Percentiles rank a stretch among this genome's conserved stretches.
Evolutionary conservation across 2,113 vertebrate genomes (phyloP).

Genomic region (Hemicordylus capensis): DNA sequence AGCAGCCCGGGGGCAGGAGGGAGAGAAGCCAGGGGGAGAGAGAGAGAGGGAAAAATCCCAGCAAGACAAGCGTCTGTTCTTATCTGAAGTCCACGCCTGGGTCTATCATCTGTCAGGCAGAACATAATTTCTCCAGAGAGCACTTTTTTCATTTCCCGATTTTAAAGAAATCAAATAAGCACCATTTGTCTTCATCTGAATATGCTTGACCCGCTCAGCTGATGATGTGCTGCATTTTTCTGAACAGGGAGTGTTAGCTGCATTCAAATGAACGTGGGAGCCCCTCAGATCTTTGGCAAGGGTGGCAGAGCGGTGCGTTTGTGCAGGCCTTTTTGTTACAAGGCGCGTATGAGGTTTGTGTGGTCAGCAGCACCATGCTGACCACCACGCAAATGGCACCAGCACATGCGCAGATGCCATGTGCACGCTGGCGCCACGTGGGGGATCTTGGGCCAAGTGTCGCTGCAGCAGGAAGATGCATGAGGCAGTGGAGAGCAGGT

Average conservation of each 20-base stretch:
- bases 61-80: slow-evolving; percentile 82
- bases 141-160: slow-evolving; percentile 96
- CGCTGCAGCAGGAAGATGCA: too few species aligned
- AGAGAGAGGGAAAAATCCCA: slow-evolving; percentile 62
- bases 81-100: slow-evolving; percentile 88
- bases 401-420: too few species aligned
- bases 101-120: slow-evolving; percentile 87
- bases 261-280: slow-evolving; percentile 86
- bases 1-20: too few species aligned
- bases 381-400: too few species aligned
- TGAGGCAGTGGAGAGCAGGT: too few species aligned
- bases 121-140: slow-evolving; percentile 95
- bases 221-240: slow-evolving; percentile 76
- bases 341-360: not conserved
- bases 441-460: too few species aligned
- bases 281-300: slow-evolving; percentile 68
- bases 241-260: slow-evolving; percentile 82
- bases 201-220: slow-evolving; percentile 95
- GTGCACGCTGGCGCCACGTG: too few species aligned
- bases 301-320: slow-evolving; percentile 27
- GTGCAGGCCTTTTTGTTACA: too few species aligned
- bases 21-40: not conserved
- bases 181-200: slow-evolving; percentile 96
- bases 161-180: slow-evolving; percentile 97
- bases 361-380: too few species aligned